Percentiles rank a stretch among this genome's conserved stretches.
Evolutionary conservation across 2,113 vertebrate species (phyloP).

Genomic region (Myrmecophaga tridactyla): DNA sequence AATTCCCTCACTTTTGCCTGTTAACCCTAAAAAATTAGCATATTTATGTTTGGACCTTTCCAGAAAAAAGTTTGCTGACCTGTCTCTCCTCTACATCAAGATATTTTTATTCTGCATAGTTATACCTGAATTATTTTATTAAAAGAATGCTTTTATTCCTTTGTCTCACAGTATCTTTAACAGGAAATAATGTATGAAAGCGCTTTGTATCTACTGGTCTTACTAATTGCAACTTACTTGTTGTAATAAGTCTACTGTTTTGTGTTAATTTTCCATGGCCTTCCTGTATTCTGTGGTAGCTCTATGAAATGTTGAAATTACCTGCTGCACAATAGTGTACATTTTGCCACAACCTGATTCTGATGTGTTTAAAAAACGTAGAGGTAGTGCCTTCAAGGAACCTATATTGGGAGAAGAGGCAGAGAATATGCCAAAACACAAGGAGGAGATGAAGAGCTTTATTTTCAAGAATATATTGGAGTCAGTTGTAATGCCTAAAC

Average conservation of each 20-base stretch:
- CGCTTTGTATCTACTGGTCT: neutral
- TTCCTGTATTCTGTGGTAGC: neutral
- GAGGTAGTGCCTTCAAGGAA: neutral
- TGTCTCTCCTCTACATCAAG: neutral
- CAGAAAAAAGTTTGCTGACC: neutral
- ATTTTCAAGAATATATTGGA: neutral
- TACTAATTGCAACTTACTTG: neutral
- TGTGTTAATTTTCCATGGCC: neutral
- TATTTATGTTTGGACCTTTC: neutral
- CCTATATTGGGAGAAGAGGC: neutral
- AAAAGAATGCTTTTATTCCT: neutral
- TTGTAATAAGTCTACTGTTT: neutral
- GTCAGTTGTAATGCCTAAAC: neutral
- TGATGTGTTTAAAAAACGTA: neutral
- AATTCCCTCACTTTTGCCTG: neutral
- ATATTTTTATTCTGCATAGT: neutral
- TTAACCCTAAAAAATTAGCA: conserved; percentile 5
- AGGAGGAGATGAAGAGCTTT: neutral
- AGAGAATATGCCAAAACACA: neutral
- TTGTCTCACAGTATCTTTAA: neutral
- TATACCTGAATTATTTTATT: neutral
- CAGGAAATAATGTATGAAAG: neutral
- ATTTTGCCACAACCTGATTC: neutral
- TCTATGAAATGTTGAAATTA: neutral
- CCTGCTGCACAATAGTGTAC: neutral